Conservation (phyloP, 2,888 invertebrate species). For the Lycia hirtaria region DNA sequence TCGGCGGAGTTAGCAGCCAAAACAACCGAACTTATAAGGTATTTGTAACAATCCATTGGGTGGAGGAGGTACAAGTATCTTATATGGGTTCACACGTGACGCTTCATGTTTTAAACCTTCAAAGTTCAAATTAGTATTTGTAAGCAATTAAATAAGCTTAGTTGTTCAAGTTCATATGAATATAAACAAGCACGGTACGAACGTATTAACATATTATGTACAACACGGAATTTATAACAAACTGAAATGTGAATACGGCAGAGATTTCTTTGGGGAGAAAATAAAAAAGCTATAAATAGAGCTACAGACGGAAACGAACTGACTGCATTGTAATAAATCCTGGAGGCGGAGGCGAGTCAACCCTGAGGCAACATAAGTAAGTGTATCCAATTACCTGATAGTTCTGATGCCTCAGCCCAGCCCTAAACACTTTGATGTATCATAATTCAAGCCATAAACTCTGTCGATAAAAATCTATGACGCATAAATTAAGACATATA, state of each 20-base stretch:
- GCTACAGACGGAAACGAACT: slow-evolving; percentile 4
- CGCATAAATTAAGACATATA: slow-evolving; percentile 27
- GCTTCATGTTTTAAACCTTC: slow-evolving; percentile 12
- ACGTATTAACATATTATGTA: neutral
- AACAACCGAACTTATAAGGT: slow-evolving; percentile 35
- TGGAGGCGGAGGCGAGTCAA: slow-evolving; percentile 23
- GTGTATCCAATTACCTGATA: slow-evolving; percentile 80
- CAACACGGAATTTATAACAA: neutral
- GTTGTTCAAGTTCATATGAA: slow-evolving; percentile 2
- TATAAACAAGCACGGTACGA: neutral
- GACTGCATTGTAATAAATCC: slow-evolving; percentile 24
- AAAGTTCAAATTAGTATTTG: slow-evolving; percentile 12
- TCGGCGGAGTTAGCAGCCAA: slow-evolving; percentile 41
- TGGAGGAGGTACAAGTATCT: slow-evolving; percentile 21
- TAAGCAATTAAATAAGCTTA: slow-evolving; percentile 2
- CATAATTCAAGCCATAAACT: slow-evolving; percentile 54
- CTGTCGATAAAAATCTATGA: slow-evolving; percentile 49
- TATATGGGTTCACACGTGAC: slow-evolving; percentile 28
- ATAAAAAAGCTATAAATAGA: slow-evolving; percentile 20
- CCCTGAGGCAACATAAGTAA: slow-evolving; percentile 75
- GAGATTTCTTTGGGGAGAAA: neutral
- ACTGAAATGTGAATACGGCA: neutral
- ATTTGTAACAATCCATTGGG: slow-evolving; percentile 26
- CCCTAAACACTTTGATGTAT: slow-evolving; percentile 56
- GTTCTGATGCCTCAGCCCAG: slow-evolving; percentile 60